Base-by-base conservation (phyloP, 1,140 invertebrate species). In the Halyomorpha halys region DNA sequence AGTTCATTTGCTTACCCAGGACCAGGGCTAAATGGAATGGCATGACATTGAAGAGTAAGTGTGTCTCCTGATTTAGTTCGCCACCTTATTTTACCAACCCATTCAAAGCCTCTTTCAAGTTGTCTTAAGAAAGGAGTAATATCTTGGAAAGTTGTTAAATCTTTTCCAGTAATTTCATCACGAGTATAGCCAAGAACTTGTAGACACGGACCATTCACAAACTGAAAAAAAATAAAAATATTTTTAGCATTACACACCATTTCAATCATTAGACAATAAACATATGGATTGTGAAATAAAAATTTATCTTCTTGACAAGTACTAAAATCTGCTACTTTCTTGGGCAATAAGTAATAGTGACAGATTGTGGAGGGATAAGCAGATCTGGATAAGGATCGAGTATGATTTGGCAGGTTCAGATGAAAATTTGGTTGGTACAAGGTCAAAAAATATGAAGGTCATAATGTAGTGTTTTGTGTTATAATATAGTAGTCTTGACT, bases 81-180 rank as follows among this genome's bases (percentile, higher is more conserved):
- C 70, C 90, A 85, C 68, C 86, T 85, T 66, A 93, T 82, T 44
- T 86, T 85, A 27, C 91, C 91, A 73, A 92, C 89, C 83, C 91
- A 95, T 74, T 91, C 87, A 65, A 86, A 82, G 34, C 89, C 89
- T 69, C 83, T 83, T 44, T 83, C 79, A 39, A 91, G 76, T 63
- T 85, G 82, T 79, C 71, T 81, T 78, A 71, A 84, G 79, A 69
- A 83, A 77, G 65, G 80, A 78, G 67, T 79, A 78, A 69, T 67
- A 18, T 68, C 64, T 14, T 77, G 62, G 78, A 77, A 61, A 72
- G 74, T 64, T 73, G 63, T 34, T n/a, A 92, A 77, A 70, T 84
- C 83, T 72, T 83, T 84, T 34, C 88, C 89, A 14, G 87, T 76
- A 49, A 92, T 79, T 70, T 95, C 91, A 9, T 86, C 82, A 67